Evolutionary conservation across 2,797 vertebrate genomes (phyloP), one percentile per base, ranked within the genome.

Genomic region (Rhabdophis nuchalis): DNA sequence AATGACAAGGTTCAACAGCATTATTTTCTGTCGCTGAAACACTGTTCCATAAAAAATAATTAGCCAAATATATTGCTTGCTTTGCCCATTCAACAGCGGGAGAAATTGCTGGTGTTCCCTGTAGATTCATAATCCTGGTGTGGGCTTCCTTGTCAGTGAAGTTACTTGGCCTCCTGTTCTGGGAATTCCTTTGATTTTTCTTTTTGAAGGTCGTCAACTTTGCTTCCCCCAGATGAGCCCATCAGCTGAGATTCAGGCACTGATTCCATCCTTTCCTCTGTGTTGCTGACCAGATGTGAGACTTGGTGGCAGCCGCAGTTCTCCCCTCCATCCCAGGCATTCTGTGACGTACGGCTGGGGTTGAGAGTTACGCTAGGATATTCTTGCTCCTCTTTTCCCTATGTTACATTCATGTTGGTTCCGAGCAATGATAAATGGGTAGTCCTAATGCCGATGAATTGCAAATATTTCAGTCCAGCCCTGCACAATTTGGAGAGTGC

Each of bases 31-130:
- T 72, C 5, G 23, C 27, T 54, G 5, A 64, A 4, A 25, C 41
- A 9, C 0, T n/a, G 2, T 52, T 56, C 16, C 32, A 60, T 56
- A 11, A 54, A 56, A 77, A 90, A 85, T 20, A 72, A 32, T 32
- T 27, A 32, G 57, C 8, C 3, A 27, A 29, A 10, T 56, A 89
- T n/a, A 36, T 61, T 53, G 0, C 0, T 0, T 27, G 85, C 18
- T 16, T 10, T 18, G 77, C 50, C 2, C 8, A 20, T 18, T 8
- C 18, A 56, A 53, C 1, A 12, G 25, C 32, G 16, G 46, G 7
- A 61, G 12, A 10, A 50, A 9, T 18, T 23, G 46, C 86, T 29
- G 56, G 29, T 32, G 5, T 8, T 6, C 5, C 29, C 46, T 41
- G 5, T 0, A 20, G 12, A 12, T 8, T 25, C 46, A 3, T 3